Evolutionary conservation across 2,797 vertebrate species (phyloP), one percentile per base, ranked within the genome.

Genomic region (Pyrocephalus nanus): DNA sequence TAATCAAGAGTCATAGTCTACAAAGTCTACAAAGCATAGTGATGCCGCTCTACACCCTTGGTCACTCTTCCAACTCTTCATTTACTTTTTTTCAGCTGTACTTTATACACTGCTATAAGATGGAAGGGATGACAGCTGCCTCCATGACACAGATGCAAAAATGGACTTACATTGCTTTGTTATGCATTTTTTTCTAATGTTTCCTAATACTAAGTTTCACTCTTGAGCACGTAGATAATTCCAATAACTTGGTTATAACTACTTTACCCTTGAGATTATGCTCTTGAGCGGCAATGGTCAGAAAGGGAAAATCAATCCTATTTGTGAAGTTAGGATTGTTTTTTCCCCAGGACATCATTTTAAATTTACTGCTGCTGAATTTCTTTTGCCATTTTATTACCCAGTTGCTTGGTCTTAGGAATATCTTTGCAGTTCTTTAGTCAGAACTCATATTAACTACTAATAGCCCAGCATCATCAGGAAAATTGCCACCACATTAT

Each of bases 331-430:
- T 86, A 57, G 43, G 20, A 61, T 47, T 65, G 19, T 64, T 84
- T 88, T 94, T 90, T 65, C 23, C 40, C n/a, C 34, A 29, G 27
- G 26, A 87, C 22, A 42, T 54, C 4, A 34, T 54, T 89, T 79
- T 78, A 79, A 22, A 78, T 75, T 84, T 92, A 78, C 25, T 85
- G 62, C 70, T 34, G 30, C 8, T 45, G 64, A 23, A 82, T 85
- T 88, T 86, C 8, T 61, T 78, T 69, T 92, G 30, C 19, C n/a
- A n/a, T 93, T 91, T 86, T 92, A 73, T 91, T 66, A 87, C 15
- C 10, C 43, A 48, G 21, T 51, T 43, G 36, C 40, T 86, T 36
- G 23, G 34, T 77, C 54, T 69, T 75, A 70, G n/a, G 45, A 70
- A 84, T 79, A 77, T 70, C 54, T 61, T 78, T 69, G 38, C 32